Evolutionary conservation across 2,888 invertebrate genomes (phyloP).

Genomic region (Sussaba pulchella): DNA sequence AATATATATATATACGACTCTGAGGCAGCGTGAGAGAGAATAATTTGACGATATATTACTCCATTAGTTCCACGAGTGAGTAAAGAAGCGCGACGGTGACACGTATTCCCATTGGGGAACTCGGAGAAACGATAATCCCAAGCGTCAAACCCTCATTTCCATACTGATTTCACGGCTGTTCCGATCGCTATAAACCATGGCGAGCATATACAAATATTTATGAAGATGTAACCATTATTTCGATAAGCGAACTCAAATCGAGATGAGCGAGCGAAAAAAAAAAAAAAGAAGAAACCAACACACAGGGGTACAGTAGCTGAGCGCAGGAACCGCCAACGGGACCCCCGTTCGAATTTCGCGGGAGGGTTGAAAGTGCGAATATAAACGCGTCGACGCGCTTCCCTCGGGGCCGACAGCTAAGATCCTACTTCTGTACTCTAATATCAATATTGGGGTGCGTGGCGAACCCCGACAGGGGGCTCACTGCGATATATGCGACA

Average conservation of each 20-base stretch:
- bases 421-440: constrained; percentile 80
- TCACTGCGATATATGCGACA: constrained; percentile 44
- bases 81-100: constrained; percentile 13
- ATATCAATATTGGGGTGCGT: constrained; percentile 79
- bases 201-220: constrained; percentile 81
- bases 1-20: neutral
- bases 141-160: constrained; percentile 76
- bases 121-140: constrained; percentile 26
- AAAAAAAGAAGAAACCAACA: constrained; percentile 36
- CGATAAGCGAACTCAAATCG: constrained; percentile 82
- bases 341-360: constrained; percentile 67
- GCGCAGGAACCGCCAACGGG: constrained; percentile 46
- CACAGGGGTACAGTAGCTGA: constrained; percentile 15
- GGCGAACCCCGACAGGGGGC: constrained; percentile 57
- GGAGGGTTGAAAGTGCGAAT: constrained; percentile 79
- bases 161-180: constrained; percentile 82
- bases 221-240: constrained; percentile 84
- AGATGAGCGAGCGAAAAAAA: constrained; percentile 64
- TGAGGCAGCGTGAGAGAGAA: neutral
- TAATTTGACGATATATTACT: constrained; percentile 1
- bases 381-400: constrained; percentile 81
- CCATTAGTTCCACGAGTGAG: constrained; percentile 4
- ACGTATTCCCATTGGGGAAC: constrained; percentile 32
- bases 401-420: constrained; percentile 72
- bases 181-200: constrained; percentile 72